Evolutionary conservation across 2,888 invertebrate genomes (phyloP).

Genomic region (Lithophane ornitopus): DNA sequence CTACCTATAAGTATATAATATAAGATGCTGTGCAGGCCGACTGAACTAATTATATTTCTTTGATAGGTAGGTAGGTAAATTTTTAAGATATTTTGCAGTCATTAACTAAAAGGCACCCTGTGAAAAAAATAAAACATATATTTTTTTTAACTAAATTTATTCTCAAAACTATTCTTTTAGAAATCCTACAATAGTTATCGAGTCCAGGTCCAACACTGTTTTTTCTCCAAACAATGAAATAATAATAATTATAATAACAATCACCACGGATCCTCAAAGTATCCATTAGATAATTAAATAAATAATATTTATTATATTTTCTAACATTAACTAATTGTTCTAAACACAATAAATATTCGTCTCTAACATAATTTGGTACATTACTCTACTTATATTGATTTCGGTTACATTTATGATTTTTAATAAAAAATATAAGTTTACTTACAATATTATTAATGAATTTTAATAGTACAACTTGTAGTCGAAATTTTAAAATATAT

Average conservation of each 20-base stretch:
- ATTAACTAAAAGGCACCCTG: not conserved
- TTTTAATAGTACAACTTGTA: slow-evolving; percentile 45
- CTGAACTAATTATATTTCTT: not conserved
- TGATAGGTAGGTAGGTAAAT: no score
- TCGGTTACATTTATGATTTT: slow-evolving; percentile 55
- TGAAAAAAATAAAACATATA: slow-evolving; percentile 34
- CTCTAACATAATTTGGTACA: slow-evolving; percentile 67
- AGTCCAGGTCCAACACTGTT: slow-evolving; percentile 84
- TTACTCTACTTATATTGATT: slow-evolving; percentile 55
- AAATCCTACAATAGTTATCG: slow-evolving; percentile 79
- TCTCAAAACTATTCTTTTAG: slow-evolving; percentile 84
- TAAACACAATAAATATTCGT: slow-evolving; percentile 68
- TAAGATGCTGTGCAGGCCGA: not conserved
- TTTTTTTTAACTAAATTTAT: slow-evolving; percentile 85
- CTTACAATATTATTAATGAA: slow-evolving; percentile 46
- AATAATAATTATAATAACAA: slow-evolving; percentile 59
- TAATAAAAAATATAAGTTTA: slow-evolving; percentile 67
- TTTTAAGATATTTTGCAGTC: not conserved
- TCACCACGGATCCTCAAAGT: slow-evolving; percentile 64
- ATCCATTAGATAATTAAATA: slow-evolving; percentile 55
- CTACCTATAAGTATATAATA: not conserved
- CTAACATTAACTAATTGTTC: slow-evolving; percentile 64
- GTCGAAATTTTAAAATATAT: slow-evolving; percentile 27
- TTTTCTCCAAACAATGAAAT: slow-evolving; percentile 68
- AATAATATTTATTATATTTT: slow-evolving; percentile 54